These are phyloP conservation scores for Drosophila repleta DNA, from an alignment of 1,140 invertebrate genomes.

Conservation along the genomic window DNA sequence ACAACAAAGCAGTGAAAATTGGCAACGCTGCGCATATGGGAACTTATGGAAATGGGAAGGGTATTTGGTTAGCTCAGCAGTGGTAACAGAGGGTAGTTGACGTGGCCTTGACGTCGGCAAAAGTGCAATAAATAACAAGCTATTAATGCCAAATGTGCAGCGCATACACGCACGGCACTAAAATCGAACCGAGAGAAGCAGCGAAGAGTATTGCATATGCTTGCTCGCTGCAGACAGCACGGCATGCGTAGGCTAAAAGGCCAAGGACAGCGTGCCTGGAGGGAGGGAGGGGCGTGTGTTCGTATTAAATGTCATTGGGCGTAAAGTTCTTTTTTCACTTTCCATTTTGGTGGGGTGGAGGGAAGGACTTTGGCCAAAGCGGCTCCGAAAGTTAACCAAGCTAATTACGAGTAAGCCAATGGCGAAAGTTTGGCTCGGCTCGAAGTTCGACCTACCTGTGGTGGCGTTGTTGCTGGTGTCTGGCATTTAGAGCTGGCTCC, in stretches of 20 bases:
- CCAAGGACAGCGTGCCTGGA: conserved; percentile 40
- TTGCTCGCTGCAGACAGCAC: conserved; percentile 32
- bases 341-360: conserved; percentile 32
- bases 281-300: not conserved
- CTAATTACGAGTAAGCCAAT: conserved; percentile 56
- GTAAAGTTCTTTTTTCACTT: conserved; percentile 64
- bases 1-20: conserved; percentile 4
- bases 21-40: conserved; percentile 42
- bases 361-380: conserved; percentile 15
- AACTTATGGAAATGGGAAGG: conserved; percentile 23
- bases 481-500: conserved; percentile 48
- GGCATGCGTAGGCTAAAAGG: conserved; percentile 65
- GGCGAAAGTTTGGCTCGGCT: conserved; percentile 34
- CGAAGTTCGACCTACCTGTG: conserved; percentile 50
- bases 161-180: conserved; percentile 53
- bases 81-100: conserved; percentile 28
- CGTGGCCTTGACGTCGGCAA: conserved; percentile 58
- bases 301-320: conserved; percentile 68
- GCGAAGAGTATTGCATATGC: conserved; percentile 49
- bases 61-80: conserved; percentile 11
- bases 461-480: conserved; percentile 8
- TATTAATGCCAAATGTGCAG: conserved; percentile 72
- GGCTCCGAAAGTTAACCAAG: conserved; percentile 45
- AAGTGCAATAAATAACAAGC: conserved; percentile 73
- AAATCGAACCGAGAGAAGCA: not conserved